Conservation (phyloP, 2,797 vertebrate species). For the Cyprinodon diabolis region DNA sequence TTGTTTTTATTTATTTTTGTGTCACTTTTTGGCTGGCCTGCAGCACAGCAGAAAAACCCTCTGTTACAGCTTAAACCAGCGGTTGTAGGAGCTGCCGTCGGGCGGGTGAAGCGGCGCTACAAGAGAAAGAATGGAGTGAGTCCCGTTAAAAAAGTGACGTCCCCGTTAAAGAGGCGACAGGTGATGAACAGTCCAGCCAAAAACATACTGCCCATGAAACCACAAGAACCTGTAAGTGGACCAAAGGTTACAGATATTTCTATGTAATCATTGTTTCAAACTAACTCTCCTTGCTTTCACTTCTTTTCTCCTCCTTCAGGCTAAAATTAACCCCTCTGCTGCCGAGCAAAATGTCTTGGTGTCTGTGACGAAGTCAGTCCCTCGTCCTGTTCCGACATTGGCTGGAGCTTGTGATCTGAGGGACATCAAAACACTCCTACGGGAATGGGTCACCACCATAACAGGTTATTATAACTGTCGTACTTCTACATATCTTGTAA, state of each 20-base stretch:
- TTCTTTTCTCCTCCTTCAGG: constrained; percentile 64
- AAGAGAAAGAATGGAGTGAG: constrained; percentile 84
- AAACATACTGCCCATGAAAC: constrained; percentile 78
- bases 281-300: neutral
- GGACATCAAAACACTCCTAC: constrained; percentile 90
- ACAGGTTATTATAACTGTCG: constrained; percentile 54
- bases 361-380: constrained; percentile 50
- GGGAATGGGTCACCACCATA: constrained; percentile 97
- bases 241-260: constrained; percentile 70
- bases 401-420: constrained; percentile 91
- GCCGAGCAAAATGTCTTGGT: constrained; percentile 62
- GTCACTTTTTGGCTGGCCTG: constrained; percentile 7
- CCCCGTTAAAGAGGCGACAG: constrained; percentile 86
- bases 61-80: constrained; percentile 86
- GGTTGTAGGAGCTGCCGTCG: constrained; percentile 41
- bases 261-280: neutral
- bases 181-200: constrained; percentile 84
- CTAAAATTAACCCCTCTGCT: constrained; percentile 80
- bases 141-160: constrained; percentile 85
- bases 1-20: neutral
- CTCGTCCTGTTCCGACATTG: constrained; percentile 84
- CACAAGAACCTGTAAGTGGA: constrained; percentile 70
- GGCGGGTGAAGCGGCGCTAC: constrained; percentile 85
- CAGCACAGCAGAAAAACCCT: constrained; percentile 87
- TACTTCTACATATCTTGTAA: no score